Conservation (phyloP, 2,113 vertebrate genomes). For the Lophius piscatorius region DNA sequence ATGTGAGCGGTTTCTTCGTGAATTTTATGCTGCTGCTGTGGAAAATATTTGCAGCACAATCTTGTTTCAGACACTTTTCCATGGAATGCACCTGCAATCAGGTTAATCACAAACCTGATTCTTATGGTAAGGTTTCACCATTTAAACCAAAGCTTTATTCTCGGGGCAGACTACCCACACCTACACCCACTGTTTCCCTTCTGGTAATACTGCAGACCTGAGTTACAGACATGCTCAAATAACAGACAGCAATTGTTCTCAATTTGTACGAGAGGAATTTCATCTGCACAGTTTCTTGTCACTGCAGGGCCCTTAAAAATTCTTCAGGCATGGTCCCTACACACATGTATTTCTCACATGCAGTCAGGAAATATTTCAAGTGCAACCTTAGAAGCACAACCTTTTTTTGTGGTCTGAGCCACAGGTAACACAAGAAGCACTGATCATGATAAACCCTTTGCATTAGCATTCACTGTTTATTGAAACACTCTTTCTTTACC, state of each 20-base stretch:
- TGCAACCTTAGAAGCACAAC: neutral
- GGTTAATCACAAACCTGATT: too few relatives aligned
- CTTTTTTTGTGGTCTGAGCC: constrained; percentile 22
- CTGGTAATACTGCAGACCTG: constrained; percentile 1
- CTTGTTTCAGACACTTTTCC: too few relatives aligned
- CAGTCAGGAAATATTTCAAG: too few relatives aligned
- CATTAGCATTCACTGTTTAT: constrained; percentile 9
- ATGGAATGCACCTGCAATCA: too few relatives aligned
- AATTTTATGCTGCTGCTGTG: too few relatives aligned
- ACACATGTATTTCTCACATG: neutral
- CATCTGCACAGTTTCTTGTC: neutral
- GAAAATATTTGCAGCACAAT: too few relatives aligned
- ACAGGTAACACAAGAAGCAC: neutral
- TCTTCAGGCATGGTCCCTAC: neutral
- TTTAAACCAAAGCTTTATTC: too few relatives aligned
- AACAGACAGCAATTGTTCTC: constrained; percentile 46
- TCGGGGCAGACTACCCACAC: constrained; percentile 30
- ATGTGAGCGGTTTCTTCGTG: too few relatives aligned
- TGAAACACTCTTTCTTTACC: neutral
- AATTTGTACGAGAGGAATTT: constrained; percentile 30
- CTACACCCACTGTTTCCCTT: constrained; percentile 26
- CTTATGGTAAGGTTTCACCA: too few relatives aligned
- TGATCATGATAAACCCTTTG: constrained; percentile 5
- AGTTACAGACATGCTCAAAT: constrained; percentile 27
- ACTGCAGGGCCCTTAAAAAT: constrained; percentile 5